Conservation (phyloP, 2,113 vertebrate genomes). For the Corydoras sp. region DNA sequence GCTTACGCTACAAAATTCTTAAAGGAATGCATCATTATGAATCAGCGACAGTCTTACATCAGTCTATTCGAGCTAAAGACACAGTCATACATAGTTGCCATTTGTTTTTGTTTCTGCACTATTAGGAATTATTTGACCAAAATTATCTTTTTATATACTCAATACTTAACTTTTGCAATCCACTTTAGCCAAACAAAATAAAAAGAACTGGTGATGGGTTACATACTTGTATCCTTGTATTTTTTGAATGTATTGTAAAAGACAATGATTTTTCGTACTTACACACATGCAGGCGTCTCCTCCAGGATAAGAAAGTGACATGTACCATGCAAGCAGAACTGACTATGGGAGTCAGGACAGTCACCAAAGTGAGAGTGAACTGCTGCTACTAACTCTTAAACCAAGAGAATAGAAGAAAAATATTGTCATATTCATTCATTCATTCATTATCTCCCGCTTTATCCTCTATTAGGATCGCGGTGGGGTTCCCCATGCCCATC, state of each 20-base stretch:
- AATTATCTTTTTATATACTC: too few relatives aligned
- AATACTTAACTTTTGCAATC: too few relatives aligned
- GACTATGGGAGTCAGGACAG: slow-evolving; percentile 78
- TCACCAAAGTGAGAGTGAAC: slow-evolving; percentile 81
- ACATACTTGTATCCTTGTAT: too few relatives aligned
- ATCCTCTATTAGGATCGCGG: too few relatives aligned
- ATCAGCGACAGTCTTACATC: slow-evolving; percentile 12
- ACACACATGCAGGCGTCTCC: slow-evolving; percentile 80
- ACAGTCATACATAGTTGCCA: not conserved
- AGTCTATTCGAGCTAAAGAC: slow-evolving; percentile 1
- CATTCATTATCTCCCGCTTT: too few relatives aligned
- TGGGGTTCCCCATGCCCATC: too few relatives aligned
- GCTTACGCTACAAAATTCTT: not conserved
- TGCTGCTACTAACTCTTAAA: slow-evolving; percentile 75
- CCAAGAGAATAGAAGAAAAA: not conserved
- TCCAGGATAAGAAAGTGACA: slow-evolving; percentile 83
- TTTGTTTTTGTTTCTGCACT: not conserved
- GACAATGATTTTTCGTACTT: slow-evolving; percentile 52
- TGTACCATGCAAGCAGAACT: slow-evolving; percentile 85
- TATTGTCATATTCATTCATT: not conserved
- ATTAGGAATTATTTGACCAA: not conserved
- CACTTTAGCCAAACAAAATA: too few relatives aligned
- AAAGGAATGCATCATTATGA: slow-evolving; percentile 23
- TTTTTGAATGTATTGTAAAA: not conserved
- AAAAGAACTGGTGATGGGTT: too few relatives aligned